phyloP scores from a whole-genome alignment of 2,888 invertebrate species.

The Rhaphigaster nebulosa region DNA sequence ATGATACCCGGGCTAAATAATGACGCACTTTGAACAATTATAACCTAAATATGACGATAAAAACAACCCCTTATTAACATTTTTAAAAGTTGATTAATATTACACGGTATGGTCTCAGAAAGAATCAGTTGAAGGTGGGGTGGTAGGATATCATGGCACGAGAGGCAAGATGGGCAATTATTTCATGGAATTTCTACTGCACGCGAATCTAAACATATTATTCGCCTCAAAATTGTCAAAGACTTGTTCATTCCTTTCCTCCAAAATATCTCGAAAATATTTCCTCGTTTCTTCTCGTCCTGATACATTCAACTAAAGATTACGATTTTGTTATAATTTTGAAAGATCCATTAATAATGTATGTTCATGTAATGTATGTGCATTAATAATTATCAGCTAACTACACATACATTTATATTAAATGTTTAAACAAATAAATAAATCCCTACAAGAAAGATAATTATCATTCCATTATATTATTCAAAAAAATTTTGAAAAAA shows the following conservation, averaged over 20 bases:
- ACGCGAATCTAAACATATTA: not conserved
- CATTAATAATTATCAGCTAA: too few relatives aligned
- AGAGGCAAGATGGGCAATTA: not conserved
- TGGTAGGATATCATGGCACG: not conserved
- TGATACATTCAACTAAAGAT: too few relatives aligned
- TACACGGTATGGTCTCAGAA: not conserved
- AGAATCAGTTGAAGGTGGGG: not conserved
- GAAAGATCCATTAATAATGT: too few relatives aligned
- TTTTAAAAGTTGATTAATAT: not conserved
- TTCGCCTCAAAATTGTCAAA: not conserved
- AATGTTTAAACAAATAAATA: too few relatives aligned
- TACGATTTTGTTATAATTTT: too few relatives aligned
- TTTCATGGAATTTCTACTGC: not conserved
- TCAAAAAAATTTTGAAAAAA: too few relatives aligned
- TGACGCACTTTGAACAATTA: not conserved
- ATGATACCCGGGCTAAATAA: not conserved
- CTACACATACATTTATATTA: too few relatives aligned
- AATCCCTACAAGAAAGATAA: too few relatives aligned
- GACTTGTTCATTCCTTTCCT: not conserved
- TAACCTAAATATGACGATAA: not conserved
- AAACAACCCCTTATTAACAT: not conserved
- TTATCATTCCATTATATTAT: too few relatives aligned
- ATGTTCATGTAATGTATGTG: too few relatives aligned
- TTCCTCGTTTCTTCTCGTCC: too few relatives aligned
- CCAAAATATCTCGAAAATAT: too few relatives aligned